phyloP scores from a whole-genome alignment of 2,797 vertebrate species.

The Distichodus sexfasciatus region DNA sequence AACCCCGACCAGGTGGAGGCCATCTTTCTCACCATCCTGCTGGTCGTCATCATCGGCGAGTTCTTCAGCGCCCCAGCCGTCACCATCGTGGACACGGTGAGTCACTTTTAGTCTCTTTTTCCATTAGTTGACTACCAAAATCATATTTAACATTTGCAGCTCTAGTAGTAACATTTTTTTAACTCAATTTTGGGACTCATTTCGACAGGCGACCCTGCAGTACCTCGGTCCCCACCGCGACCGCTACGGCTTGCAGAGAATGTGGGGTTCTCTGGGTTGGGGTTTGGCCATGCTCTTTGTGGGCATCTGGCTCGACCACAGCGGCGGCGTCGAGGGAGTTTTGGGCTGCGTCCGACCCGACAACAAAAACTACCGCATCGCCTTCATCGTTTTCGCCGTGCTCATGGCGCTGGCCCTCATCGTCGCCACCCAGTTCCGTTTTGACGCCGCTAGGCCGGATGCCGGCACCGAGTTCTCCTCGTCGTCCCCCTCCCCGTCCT shows the following conservation, averaged over 20 bases:
- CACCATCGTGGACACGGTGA: constrained; percentile 93
- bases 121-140: no score
- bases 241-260: constrained; percentile 93
- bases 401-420: constrained; percentile 86
- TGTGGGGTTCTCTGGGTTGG: constrained; percentile 98
- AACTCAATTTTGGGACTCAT: no score
- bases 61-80: constrained; percentile 97
- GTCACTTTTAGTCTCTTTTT: neutral
- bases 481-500: constrained; percentile 60
- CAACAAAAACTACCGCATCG: constrained; percentile 87
- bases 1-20: constrained; percentile 84
- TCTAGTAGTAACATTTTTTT: no score
- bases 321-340: constrained; percentile 69
- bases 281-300: constrained; percentile 92
- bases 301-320: constrained; percentile 94
- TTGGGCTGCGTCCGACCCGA: constrained; percentile 78
- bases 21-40: constrained; percentile 90
- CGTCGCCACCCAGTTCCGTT: constrained; percentile 92
- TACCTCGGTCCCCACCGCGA: constrained; percentile 89
- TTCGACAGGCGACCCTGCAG: constrained; percentile 76
- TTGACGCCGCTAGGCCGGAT: constrained; percentile 62
- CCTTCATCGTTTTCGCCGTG: constrained; percentile 92
- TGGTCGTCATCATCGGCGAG: constrained; percentile 93
- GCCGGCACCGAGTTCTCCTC: constrained; percentile 34
- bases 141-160: no score